Base-by-base conservation (phyloP, 2,113 vertebrate species). In the Sorex araneus region DNA sequence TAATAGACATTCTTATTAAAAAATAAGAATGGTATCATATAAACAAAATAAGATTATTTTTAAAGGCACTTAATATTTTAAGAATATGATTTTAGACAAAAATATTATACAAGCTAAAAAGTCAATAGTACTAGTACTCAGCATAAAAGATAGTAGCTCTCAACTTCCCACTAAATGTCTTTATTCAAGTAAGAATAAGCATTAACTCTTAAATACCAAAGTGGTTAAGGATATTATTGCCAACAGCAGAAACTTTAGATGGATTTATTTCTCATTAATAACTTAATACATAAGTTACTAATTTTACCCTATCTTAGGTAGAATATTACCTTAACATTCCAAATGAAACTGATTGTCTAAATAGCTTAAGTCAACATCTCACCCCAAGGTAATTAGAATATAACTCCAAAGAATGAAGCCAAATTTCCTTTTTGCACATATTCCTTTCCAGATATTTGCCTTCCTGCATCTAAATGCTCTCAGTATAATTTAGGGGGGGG, bases 281-380 rank as follows among this genome's bases (percentile, higher is more conserved):
- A 77, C 21, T 85, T 45, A 89, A 25, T 30, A 40, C 34, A 7
- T 10, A 94, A 90, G 83, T 73, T 86, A 88, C 71, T 25, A 18
- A 77, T 30, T 18, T 77, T 12, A n/a, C 57, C 18, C 57, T 21
- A 50, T 12, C 21, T 60, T 60, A 60, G 23, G 57, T 4, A 27
- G 36, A 78, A 54, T 3, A 85, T 32, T 54, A 80, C 18, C 4
- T 87, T 64, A 79, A 75, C 83, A 67, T 80, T 10, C 27, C 77
- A 47, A 82, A n/a, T 84, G 85, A 43, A 79, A 60, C 15, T 89
- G 66, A 88, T 94, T 92, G 84, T 50, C 47, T 73, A 76, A 77
- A 45, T 66, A 78, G 28, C 32, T 79, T 82, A 74, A 66, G 6
- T 40, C 69, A 84, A 69, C 11, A 64, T 16, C 43, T 5, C 11